Base-by-base conservation (phyloP, 2,888 invertebrate species). In the Lottia scabra region DNA sequence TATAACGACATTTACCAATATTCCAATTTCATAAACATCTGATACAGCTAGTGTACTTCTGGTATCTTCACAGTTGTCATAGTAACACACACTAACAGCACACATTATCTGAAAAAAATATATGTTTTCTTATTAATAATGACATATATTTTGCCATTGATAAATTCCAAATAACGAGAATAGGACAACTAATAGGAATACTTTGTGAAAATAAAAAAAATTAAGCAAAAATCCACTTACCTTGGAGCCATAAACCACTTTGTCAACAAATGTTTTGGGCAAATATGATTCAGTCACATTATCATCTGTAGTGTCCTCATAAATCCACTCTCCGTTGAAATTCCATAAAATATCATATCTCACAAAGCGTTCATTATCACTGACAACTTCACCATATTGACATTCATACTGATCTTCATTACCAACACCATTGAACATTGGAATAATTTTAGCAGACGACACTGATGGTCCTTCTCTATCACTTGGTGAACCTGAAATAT, bases 11-110 rank as follows among this genome's bases (percentile, higher is more conserved):
- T 19, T 46, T 68, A 83, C 83, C 78, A 72, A 65, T 5, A 83
- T 71, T 19, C 81, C 74, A n/a, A 77, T 79, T 65, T 65, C 78
- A 67, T 80, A 82, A 3, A 62, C 62, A 43, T 75, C 66, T 27
- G 82, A 80, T 12, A 75, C 19, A 13, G 68, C 62, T 2, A 83
- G 77, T 62, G 74, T 72, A 26, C 81, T 81, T 30, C 80, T 70
- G 10, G 77, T 72, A 27, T 76, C 68, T 38, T 80, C 80, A 74
- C 82, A 83, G 8, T 72, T 68, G 5, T 27, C 69, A 23, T 70
- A 62, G n/a, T 70, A 71, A 69, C 83, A 84, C 5, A 78, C 79
- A 76, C 80, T 80, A 19, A 84, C 81, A 26, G 78, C 80, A 78
- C 82, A 82, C 15, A 63, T 67, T 16, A 83, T 63, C 82, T 83